Base-by-base conservation (phyloP, 2,888 invertebrate species). In the Heterodera filipjevi region DNA sequence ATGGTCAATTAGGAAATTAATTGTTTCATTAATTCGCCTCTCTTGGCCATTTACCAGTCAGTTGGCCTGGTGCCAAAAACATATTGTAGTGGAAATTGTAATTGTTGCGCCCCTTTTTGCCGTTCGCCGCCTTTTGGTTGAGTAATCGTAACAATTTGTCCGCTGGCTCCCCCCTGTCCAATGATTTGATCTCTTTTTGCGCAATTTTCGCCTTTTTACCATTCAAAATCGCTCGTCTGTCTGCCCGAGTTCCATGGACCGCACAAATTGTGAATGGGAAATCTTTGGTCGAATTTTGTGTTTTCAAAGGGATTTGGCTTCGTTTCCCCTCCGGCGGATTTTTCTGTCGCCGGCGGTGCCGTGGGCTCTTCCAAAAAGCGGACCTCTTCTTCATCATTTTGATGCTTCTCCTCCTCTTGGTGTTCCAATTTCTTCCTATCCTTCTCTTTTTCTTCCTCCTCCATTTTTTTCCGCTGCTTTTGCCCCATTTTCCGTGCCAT, bases 11-110 rank as follows among this genome's bases (percentile, higher is more conserved):
- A 12, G 71, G 71, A 14, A 46, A 5, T 49, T 6, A 32, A 33
- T 68, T 22, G 32, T 33, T 12, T 70, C 22, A 71, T 2, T 78
- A 35, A 72, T 27, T 19, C 64, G 16, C 64, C 6, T 27, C 30
- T 66, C 64, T 27, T 6, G 19, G 16, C 19, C 19, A 30, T 46
- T 76, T 77, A 82, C 86, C 85, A 32, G 80, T 78, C 30, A 81
- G 78, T 78, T 86, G 87, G 44, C 86, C 86, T 49, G 88, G 88
- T 19, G 87, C 86, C 86, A 88, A 84, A 76, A 88, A 88, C 86
- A 87, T 85, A 73, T 87, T 87, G 79, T 87, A 87, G 76, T 85
- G 83, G 80, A 83, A 82, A 78, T 83, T 83, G 32, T 19, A 5
- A 59, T 59, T 30, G 14, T 32, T 32, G 3, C 3, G 49, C 19